Evolutionary conservation across 2,113 vertebrate genomes (phyloP).

Genomic region (Aldabrachelys gigantea): DNA sequence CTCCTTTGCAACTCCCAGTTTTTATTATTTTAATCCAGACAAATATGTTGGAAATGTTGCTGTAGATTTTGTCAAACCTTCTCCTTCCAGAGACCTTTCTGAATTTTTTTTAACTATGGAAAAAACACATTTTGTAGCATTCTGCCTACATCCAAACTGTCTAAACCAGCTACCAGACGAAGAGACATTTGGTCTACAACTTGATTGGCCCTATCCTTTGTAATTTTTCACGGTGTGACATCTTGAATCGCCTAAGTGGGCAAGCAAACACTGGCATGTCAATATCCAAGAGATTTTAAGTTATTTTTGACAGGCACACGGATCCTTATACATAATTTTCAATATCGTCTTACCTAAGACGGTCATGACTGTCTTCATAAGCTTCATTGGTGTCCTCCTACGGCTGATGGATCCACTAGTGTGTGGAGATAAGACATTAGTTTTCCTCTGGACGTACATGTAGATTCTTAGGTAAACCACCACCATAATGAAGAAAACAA

Average conservation of each 20-base stretch:
- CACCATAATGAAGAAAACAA: constrained; percentile 93
- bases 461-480: constrained; percentile 94
- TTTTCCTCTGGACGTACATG: constrained; percentile 93
- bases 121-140: background rate
- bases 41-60: background rate
- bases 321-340: background rate
- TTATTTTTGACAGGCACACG: background rate
- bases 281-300: rapidly evolving
- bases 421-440: constrained; percentile 83
- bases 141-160: rapidly evolving
- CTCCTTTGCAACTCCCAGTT: background rate
- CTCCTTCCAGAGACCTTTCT: background rate
- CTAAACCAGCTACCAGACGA: background rate
- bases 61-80: background rate
- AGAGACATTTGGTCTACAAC: rapidly evolving
- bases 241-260: background rate
- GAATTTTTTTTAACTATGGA: rapidly evolving
- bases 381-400: constrained; percentile 92
- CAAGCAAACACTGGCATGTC: background rate
- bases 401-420: constrained; percentile 91
- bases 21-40: background rate
- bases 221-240: background rate
- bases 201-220: background rate
- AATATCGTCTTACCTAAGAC: constrained; percentile 89
- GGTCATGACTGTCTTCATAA: constrained; percentile 98